These are phyloP conservation scores for Mellilla xanthometata DNA, from an alignment of 2,888 invertebrate genomes.

Conservation along the genomic window DNA sequence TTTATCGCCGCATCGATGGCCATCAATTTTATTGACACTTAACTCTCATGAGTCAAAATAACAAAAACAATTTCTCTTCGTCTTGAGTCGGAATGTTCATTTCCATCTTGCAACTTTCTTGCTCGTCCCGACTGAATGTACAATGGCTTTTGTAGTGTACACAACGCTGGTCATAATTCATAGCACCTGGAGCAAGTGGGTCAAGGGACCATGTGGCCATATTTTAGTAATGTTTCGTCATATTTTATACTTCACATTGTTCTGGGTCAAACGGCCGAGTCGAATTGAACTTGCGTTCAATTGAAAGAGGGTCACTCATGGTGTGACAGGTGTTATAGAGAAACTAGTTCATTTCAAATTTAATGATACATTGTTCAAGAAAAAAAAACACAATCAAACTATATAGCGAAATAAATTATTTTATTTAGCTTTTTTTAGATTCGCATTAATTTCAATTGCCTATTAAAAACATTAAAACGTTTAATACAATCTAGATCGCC, in stretches of 20 bases:
- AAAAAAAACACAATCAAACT: too few relatives aligned
- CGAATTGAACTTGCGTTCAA: conserved; percentile 30
- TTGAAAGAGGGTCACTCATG: conserved; percentile 17
- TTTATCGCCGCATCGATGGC: conserved; percentile 12
- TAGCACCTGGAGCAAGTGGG: conserved; percentile 30
- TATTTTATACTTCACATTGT: conserved; percentile 29
- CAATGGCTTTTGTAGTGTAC: conserved; percentile 18
- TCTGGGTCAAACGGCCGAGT: conserved; percentile 27
- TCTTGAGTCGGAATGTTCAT: conserved; percentile 5
- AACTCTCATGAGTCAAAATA: conserved; percentile 1
- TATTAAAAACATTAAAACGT: too few relatives aligned
- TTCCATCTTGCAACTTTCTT: conserved; percentile 14
- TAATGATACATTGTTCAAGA: background rate
- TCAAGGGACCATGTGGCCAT: conserved; percentile 33
- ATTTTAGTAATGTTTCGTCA: conserved; percentile 35
- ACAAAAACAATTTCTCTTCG: conserved; percentile 6
- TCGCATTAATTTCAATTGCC: too few relatives aligned
- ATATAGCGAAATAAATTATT: too few relatives aligned
- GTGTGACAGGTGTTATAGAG: background rate
- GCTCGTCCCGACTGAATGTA: conserved; percentile 20
- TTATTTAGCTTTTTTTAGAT: too few relatives aligned
- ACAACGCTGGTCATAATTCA: conserved; percentile 27
- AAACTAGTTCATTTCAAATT: background rate
- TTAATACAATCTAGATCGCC: too few relatives aligned
- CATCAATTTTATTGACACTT: conserved; percentile 14